phyloP scores from a whole-genome alignment of 2,888 invertebrate genomes.

The Hypolimnas misippus region DNA sequence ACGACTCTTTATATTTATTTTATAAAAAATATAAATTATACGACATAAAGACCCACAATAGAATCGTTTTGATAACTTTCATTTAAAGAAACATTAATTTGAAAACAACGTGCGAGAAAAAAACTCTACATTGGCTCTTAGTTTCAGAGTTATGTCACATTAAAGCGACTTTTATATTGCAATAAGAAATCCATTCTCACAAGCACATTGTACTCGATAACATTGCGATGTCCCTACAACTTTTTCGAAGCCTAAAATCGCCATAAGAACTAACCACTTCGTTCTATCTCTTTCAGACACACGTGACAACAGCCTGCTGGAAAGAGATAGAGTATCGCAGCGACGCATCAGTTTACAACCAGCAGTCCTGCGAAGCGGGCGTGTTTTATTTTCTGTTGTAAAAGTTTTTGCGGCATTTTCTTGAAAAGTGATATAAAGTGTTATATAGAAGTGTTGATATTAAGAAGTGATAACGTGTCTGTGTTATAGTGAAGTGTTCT shows the following conservation, averaged over 20 bases:
- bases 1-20: not conserved
- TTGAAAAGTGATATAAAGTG: slow-evolving; percentile 34
- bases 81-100: slow-evolving; percentile 11
- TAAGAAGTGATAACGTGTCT: slow-evolving; percentile 24
- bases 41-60: not conserved
- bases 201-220: slow-evolving; percentile 34
- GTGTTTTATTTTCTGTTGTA: slow-evolving; percentile 34
- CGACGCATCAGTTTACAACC: slow-evolving; percentile 54
- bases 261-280: slow-evolving; percentile 29
- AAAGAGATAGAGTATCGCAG: slow-evolving; percentile 46
- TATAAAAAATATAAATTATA: not conserved
- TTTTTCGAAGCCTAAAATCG: slow-evolving; percentile 41
- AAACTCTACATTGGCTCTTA: slow-evolving; percentile 14
- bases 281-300: slow-evolving; percentile 38
- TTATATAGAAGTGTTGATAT: slow-evolving; percentile 21
- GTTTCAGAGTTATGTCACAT: slow-evolving; percentile 34
- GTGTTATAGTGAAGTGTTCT: slow-evolving; percentile 19
- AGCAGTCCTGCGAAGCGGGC: slow-evolving; percentile 40
- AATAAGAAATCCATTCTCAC: slow-evolving; percentile 38
- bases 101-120: slow-evolving; percentile 23
- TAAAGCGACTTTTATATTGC: slow-evolving; percentile 29
- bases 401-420: slow-evolving; percentile 30
- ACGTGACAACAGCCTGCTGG: slow-evolving; percentile 28
- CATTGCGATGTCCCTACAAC: slow-evolving; percentile 38
- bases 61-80: not conserved